These are phyloP conservation scores for Keiferia lycopersicella DNA, from an alignment of 2,888 invertebrate genomes.

Conservation along the genomic window DNA sequence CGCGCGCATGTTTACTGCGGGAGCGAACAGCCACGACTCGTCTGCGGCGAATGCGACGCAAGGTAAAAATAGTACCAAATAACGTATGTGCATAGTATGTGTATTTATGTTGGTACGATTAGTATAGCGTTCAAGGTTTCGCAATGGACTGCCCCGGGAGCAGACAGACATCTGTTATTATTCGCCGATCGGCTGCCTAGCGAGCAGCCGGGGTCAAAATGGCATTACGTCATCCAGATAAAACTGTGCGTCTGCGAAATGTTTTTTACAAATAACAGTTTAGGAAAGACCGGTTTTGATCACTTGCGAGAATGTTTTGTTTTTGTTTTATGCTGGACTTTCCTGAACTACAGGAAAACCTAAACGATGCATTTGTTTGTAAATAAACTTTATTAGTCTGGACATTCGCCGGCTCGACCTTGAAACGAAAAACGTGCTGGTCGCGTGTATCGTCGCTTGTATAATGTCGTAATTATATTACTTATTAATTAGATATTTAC, in stretches of 20 bases:
- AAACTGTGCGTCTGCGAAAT: conserved; percentile 30
- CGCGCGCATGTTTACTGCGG: conserved; percentile 45
- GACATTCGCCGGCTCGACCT: too few species aligned
- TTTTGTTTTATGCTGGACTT: not conserved
- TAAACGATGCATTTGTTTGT: not conserved
- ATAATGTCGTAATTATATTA: too few species aligned
- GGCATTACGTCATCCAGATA: conserved; percentile 48
- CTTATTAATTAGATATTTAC: too few species aligned
- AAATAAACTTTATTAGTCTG: not conserved
- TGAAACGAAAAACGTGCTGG: too few species aligned
- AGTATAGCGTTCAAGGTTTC: conserved; percentile 33
- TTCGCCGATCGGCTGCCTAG: conserved; percentile 34
- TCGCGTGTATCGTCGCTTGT: too few species aligned
- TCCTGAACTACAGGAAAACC: not conserved
- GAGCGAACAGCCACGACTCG: conserved; percentile 23
- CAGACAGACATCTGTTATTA: conserved; percentile 36
- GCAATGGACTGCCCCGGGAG: conserved; percentile 39
- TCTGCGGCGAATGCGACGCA: not conserved
- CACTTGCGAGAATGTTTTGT: not conserved
- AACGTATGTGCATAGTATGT: conserved; percentile 41
- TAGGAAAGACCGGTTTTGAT: not conserved
- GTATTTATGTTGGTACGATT: not conserved
- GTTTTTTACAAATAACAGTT: not conserved
- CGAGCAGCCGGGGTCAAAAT: conserved; percentile 49
- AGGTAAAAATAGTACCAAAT: conserved; percentile 26